A percentile compares a stretch with the other conserved stretches of the same genome.
phyloP scores from a whole-genome alignment of 2,888 invertebrate genomes.

The Andrena marginata region DNA sequence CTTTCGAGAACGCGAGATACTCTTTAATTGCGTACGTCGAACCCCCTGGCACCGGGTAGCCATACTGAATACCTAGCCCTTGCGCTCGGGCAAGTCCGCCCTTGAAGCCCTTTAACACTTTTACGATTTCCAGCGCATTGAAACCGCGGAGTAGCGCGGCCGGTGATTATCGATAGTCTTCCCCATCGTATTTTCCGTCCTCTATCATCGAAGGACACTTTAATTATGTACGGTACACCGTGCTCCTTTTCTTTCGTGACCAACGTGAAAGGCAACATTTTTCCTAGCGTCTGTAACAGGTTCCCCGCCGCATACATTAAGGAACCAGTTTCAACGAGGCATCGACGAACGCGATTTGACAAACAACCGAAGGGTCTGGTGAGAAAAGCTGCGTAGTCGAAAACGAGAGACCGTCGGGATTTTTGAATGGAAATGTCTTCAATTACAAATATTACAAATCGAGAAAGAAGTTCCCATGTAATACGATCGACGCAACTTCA shows the following conservation, averaged over 20 bases:
- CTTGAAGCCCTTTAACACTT: constrained; percentile 75
- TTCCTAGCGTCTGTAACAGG: constrained; percentile 9
- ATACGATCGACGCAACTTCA: too few relatives aligned
- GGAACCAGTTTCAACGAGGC: background rate
- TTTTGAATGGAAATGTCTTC: background rate
- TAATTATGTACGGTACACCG: constrained; percentile 60
- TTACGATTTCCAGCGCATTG: constrained; percentile 75
- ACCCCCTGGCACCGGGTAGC: constrained; percentile 49
- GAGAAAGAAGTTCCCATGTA: background rate
- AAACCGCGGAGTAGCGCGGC: constrained; percentile 56
- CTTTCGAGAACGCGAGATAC: constrained; percentile 35
- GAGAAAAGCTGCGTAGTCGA: background rate
- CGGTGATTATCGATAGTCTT: constrained; percentile 57
- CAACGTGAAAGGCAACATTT: constrained; percentile 17
- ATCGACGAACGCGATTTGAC: constrained; percentile 2
- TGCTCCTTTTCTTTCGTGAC: constrained; percentile 20
- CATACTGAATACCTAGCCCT: constrained; percentile 61
- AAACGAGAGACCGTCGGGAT: background rate
- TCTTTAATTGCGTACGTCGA: constrained; percentile 63
- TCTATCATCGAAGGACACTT: constrained; percentile 60
- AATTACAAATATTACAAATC: constrained; percentile 11
- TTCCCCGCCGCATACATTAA: constrained; percentile 8
- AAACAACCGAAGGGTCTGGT: background rate
- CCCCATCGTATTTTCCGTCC: constrained; percentile 52
- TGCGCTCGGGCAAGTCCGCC: constrained; percentile 61